Percentiles rank a stretch among this genome's conserved stretches.
phyloP scores from a whole-genome alignment of 2,797 vertebrate species.

The Falco columbarius region DNA sequence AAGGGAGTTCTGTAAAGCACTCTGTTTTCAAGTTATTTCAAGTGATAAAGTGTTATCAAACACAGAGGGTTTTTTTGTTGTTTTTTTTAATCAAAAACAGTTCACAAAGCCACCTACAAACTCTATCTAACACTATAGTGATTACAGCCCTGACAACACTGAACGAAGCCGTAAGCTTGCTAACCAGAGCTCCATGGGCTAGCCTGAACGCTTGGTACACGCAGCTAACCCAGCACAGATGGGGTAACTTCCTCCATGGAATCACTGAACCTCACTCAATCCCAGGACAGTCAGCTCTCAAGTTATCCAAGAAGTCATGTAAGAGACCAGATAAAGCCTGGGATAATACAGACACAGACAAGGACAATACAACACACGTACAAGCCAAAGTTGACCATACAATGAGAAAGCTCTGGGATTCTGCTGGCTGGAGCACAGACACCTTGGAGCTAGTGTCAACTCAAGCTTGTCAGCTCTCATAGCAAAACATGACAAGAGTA shows the following conservation, averaged over 20 bases:
- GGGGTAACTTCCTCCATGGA: neutral
- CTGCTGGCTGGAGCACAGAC: neutral
- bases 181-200: neutral
- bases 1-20: neutral
- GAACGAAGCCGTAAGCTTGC: neutral
- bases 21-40: neutral
- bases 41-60: neutral
- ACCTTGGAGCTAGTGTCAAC: neutral
- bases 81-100: neutral
- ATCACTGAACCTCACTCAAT: neutral
- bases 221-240: accelerated
- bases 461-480: neutral
- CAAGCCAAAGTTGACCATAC: neutral
- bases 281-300: neutral
- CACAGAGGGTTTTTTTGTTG: too few species aligned
- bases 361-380: neutral
- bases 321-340: neutral
- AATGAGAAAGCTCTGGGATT: neutral
- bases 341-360: neutral
- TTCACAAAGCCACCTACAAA: neutral
- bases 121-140: neutral
- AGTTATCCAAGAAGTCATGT: neutral
- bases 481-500: neutral
- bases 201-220: neutral
- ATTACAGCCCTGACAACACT: neutral